Evolutionary conservation across 2,113 vertebrate species (phyloP).

Genomic region (Xyrauchen texanus): DNA sequence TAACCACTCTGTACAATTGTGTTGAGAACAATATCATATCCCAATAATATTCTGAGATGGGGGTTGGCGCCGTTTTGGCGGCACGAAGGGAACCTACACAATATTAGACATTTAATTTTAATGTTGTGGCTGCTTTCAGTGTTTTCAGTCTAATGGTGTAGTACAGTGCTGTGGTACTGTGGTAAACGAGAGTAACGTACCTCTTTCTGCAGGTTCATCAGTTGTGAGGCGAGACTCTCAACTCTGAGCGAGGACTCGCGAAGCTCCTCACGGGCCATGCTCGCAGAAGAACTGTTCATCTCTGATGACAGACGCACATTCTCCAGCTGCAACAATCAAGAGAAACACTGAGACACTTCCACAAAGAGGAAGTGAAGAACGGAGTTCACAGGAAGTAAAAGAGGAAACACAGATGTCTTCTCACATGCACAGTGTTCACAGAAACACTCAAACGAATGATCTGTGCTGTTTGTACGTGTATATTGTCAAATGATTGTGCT

Average conservation of each 20-base stretch:
- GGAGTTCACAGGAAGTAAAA: slow-evolving; percentile 4
- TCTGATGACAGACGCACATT: slow-evolving; percentile 80
- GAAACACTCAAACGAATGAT: too few relatives aligned
- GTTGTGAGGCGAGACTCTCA: slow-evolving; percentile 79
- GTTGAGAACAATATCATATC: too few relatives aligned
- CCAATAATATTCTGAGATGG: too few relatives aligned
- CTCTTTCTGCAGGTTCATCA: slow-evolving; percentile 85
- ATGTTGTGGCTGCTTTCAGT: too few relatives aligned
- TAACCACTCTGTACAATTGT: too few relatives aligned
- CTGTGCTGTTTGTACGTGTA: too few relatives aligned
- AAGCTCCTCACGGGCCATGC: slow-evolving; percentile 82
- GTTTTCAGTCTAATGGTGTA: too few relatives aligned
- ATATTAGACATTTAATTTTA: too few relatives aligned
- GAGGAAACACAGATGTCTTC: slow-evolving; percentile 36
- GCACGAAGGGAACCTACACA: too few relatives aligned
- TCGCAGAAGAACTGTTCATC: slow-evolving; percentile 80
- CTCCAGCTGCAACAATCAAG: slow-evolving; percentile 75
- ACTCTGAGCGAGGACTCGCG: slow-evolving; percentile 80
- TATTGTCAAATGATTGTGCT: too few relatives aligned
- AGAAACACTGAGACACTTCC: neutral
- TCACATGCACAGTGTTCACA: neutral
- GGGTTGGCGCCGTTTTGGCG: too few relatives aligned
- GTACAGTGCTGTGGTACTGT: too few relatives aligned
- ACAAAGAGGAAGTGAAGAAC: slow-evolving; percentile 50
- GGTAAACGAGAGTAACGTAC: slow-evolving; percentile 54